Conservation (phyloP, 1,140 invertebrate genomes). For the Belonocnema kinseyi region DNA sequence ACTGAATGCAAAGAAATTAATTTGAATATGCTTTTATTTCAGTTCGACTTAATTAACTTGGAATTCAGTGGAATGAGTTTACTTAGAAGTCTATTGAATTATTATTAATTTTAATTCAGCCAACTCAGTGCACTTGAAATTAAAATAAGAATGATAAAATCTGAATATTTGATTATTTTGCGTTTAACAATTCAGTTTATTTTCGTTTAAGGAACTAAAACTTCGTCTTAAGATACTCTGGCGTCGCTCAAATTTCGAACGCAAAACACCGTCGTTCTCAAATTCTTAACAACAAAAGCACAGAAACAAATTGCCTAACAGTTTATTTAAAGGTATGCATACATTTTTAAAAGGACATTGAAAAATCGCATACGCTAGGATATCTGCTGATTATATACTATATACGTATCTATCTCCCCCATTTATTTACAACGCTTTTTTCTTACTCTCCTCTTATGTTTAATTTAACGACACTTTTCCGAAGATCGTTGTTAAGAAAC, state of each 20-base stretch:
- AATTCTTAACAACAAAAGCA: conserved; percentile 65
- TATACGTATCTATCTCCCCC: conserved; percentile 58
- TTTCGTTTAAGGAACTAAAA: conserved; percentile 26
- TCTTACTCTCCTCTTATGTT: conserved; percentile 29
- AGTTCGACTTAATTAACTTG: too few relatives aligned
- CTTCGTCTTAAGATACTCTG: conserved; percentile 48
- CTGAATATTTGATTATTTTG: too few relatives aligned
- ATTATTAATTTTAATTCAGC: too few relatives aligned
- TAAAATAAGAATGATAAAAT: too few relatives aligned
- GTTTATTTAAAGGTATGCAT: conserved; percentile 70
- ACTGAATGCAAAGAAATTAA: too few relatives aligned
- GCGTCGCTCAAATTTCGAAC: conserved; percentile 66
- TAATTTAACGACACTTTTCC: conserved; percentile 55
- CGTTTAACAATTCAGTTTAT: background rate
- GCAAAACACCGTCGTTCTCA: conserved; percentile 54
- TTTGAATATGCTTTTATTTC: too few relatives aligned
- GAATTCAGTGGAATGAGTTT: too few relatives aligned
- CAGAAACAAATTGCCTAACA: conserved; percentile 70
- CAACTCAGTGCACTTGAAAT: too few relatives aligned
- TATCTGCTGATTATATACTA: conserved; percentile 67
- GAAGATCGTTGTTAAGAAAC: conserved; percentile 69
- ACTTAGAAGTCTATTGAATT: too few relatives aligned
- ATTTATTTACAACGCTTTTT: conserved; percentile 62
- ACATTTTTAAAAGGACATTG: conserved; percentile 74
- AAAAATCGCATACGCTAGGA: conserved; percentile 73